These are phyloP conservation scores for Vidua chalybeata DNA, from an alignment of 2,113 vertebrate species.

Conservation along the genomic window DNA sequence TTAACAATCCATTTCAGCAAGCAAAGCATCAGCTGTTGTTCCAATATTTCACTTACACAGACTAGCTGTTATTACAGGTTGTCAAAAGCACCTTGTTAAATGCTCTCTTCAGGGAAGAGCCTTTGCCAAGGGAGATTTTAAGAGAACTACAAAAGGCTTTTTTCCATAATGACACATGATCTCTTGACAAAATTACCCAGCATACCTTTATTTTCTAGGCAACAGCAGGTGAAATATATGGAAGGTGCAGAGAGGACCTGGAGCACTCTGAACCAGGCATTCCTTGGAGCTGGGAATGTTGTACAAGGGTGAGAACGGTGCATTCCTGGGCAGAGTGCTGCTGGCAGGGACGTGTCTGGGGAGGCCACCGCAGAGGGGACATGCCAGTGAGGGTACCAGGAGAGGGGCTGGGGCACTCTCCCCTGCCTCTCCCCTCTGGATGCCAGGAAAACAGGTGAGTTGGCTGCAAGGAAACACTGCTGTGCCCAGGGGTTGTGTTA, in stretches of 20 bases:
- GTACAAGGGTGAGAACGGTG: fast-evolving
- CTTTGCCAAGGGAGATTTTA: neutral
- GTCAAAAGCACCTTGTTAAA: neutral
- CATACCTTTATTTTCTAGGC: neutral
- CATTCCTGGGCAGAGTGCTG: neutral
- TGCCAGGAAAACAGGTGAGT: neutral
- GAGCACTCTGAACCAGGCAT: fast-evolving
- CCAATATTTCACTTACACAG: neutral
- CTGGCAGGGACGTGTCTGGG: fast-evolving
- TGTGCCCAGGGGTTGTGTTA: neutral
- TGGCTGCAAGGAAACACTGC: neutral
- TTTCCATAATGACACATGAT: neutral
- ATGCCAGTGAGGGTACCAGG: neutral
- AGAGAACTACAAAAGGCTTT: neutral
- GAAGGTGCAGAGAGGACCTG: neutral
- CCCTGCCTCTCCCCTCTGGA: fast-evolving
- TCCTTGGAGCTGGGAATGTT: fast-evolving
- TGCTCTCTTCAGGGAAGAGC: neutral
- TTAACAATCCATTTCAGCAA: constrained; percentile 3
- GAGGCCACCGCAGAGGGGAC: neutral
- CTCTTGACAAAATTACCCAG: neutral
- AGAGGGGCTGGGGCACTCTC: neutral
- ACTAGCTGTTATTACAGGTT: neutral
- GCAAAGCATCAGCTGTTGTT: neutral
- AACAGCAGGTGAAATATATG: neutral